These are phyloP conservation scores for Microctenopoma lineatum DNA, from an alignment of 2,797 vertebrate species.

Conservation along the genomic window DNA sequence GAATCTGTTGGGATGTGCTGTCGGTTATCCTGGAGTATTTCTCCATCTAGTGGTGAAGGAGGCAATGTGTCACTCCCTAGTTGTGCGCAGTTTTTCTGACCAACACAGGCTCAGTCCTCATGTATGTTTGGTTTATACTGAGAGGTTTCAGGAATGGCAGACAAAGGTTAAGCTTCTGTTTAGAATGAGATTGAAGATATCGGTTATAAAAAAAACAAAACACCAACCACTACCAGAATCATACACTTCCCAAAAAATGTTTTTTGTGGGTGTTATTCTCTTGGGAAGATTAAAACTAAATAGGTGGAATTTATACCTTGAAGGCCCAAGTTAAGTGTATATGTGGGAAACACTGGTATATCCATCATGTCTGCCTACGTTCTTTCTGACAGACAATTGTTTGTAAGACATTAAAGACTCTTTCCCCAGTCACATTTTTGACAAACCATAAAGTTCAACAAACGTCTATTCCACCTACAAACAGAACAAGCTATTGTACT, in stretches of 20 bases:
- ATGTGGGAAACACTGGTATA: background rate
- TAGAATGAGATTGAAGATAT: too few species aligned
- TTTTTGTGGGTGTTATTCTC: too few species aligned
- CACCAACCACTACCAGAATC: too few species aligned
- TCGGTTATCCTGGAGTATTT: constrained; percentile 23
- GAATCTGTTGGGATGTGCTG: background rate
- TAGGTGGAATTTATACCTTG: too few species aligned
- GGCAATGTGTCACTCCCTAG: background rate
- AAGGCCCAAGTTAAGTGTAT: too few species aligned
- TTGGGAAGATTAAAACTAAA: too few species aligned
- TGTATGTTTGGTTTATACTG: too few species aligned
- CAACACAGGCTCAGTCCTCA: too few species aligned
- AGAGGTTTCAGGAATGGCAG: too few species aligned
- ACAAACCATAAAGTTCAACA: constrained; percentile 26
- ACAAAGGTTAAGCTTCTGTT: background rate
- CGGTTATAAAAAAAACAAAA: too few species aligned
- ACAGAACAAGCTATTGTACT: constrained; percentile 1
- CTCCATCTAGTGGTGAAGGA: constrained; percentile 63
- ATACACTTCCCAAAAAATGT: too few species aligned
- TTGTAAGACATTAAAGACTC: background rate
- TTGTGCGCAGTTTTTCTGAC: too few species aligned
- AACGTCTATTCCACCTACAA: constrained; percentile 28
- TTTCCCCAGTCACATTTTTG: constrained; percentile 20
- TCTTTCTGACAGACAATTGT: constrained; percentile 1
- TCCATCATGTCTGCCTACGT: background rate